Base-by-base conservation (phyloP, 2,888 invertebrate genomes). In the Pemphredon lugubris region DNA sequence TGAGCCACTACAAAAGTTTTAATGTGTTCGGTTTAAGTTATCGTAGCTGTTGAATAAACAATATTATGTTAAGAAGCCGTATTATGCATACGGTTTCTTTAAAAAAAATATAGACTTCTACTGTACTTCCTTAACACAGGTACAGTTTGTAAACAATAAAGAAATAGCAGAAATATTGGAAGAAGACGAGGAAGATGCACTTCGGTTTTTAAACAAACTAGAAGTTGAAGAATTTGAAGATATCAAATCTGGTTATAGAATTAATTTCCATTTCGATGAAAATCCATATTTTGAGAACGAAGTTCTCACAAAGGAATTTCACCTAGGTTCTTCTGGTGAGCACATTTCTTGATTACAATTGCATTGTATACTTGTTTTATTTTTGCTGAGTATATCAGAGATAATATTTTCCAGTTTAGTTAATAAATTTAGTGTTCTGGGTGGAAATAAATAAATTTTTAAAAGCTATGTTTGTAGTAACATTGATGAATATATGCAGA, bases 151-250 rank as follows among this genome's bases (percentile, higher is more conserved):
- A 76, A 96, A 97, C 90, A 96, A 97, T 90, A 96, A 96, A 73
- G 95, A 95, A 91, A 93, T 96, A 77, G 94, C 95, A 68, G 93
- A 94, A 61, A 92, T 96, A 82, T 90, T 97, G 72, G 94, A 94
- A 85, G 96, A 96, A 84, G 94, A 95, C 72, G 96, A 96, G 86
- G 96, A 96, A 88, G 95, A 96, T 88, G 94, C 94, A 77, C 90
- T 96, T 51, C 93, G 94, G 84, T 93, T 93, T 82, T 90, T 95
- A 79, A 92, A 91, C 45, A 94, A 94, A 88, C 86, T 95, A 70
- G 95, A 96, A 90, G 95, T 96, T 11, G 95, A 96, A 87, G 96
- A 96, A 87, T 95, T 95, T 86, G 96, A 96, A 84, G 96, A 97
- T 86, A 96, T 96, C 72, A 95, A 95, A 89, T 95, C 95, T 20